Percentiles rank a stretch among this genome's conserved stretches.
Conservation (phyloP, 2,797 vertebrate genomes). For the Ptychadena robeensis region DNA sequence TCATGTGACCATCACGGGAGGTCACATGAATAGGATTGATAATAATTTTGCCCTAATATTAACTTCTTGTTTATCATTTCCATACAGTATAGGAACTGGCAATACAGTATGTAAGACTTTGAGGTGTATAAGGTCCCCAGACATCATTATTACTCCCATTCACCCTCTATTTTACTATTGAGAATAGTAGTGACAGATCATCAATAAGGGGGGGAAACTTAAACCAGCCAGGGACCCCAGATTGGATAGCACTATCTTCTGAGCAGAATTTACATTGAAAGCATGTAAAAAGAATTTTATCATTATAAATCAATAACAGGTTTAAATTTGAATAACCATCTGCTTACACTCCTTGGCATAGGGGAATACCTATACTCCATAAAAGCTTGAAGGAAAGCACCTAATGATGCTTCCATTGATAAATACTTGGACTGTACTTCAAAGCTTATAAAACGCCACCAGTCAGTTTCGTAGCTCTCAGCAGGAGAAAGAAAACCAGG, state of each 20-base stretch:
- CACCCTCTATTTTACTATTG: background rate
- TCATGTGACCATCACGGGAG: too few relatives aligned
- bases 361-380: background rate
- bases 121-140: too few relatives aligned
- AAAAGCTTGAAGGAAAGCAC: conserved; percentile 2
- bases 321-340: background rate
- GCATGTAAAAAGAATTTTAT: background rate
- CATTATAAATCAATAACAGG: background rate
- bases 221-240: too few relatives aligned
- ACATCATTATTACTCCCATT: too few relatives aligned
- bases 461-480: conserved; percentile 54
- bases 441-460: conserved; percentile 47
- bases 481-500: conserved; percentile 60
- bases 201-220: too few relatives aligned
- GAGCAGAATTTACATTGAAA: background rate
- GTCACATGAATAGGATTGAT: too few relatives aligned
- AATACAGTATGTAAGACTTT: too few relatives aligned
- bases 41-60: too few relatives aligned
- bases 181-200: background rate
- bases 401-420: conserved; percentile 42
- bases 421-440: conserved; percentile 58
- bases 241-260: too few relatives aligned
- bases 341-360: background rate
- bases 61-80: too few relatives aligned
- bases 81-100: too few relatives aligned